Conservation (phyloP, 64 coral and sea anemone genomes). For the Montipora cactus region DNA sequence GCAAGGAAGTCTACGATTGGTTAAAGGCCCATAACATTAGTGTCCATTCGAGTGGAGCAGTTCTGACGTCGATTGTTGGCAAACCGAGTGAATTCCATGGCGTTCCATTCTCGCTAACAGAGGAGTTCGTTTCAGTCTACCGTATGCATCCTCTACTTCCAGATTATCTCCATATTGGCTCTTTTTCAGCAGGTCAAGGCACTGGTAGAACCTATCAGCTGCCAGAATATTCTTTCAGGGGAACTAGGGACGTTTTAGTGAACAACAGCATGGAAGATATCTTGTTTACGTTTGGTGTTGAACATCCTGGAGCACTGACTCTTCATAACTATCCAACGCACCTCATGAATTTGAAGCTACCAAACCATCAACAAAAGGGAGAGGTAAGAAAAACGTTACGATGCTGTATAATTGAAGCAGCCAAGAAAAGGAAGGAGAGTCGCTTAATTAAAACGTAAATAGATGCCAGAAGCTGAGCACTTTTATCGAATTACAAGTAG, state of each 20-base stretch:
- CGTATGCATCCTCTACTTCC: constrained; percentile 88
- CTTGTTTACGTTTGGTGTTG: constrained; percentile 79
- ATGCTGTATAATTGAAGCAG: not conserved
- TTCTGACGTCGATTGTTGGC: constrained; percentile 70
- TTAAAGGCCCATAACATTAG: constrained; percentile 65
- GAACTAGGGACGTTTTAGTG: constrained; percentile 51
- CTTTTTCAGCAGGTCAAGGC: constrained; percentile 12
- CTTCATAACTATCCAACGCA: constrained; percentile 80
- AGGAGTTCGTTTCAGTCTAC: constrained; percentile 87
- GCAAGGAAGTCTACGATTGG: constrained; percentile 65
- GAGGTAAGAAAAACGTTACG: constrained; percentile 46
- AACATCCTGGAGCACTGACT: constrained; percentile 80
- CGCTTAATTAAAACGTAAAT: too few species aligned
- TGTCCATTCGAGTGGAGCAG: not conserved
- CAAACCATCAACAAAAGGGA: constrained; percentile 70
- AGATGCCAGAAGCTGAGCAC: too few species aligned
- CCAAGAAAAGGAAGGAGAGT: too few species aligned
- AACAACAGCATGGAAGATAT: constrained; percentile 60
- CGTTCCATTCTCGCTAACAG: constrained; percentile 78
- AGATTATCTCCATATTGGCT: constrained; percentile 59
- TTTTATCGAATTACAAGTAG: too few species aligned
- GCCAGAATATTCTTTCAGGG: constrained; percentile 67
- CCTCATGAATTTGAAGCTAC: constrained; percentile 66
- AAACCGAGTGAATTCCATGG: constrained; percentile 46
- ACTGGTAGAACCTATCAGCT: constrained; percentile 39